phyloP scores from a whole-genome alignment of 2,888 invertebrate genomes.

The Augochlorella aurata region DNA sequence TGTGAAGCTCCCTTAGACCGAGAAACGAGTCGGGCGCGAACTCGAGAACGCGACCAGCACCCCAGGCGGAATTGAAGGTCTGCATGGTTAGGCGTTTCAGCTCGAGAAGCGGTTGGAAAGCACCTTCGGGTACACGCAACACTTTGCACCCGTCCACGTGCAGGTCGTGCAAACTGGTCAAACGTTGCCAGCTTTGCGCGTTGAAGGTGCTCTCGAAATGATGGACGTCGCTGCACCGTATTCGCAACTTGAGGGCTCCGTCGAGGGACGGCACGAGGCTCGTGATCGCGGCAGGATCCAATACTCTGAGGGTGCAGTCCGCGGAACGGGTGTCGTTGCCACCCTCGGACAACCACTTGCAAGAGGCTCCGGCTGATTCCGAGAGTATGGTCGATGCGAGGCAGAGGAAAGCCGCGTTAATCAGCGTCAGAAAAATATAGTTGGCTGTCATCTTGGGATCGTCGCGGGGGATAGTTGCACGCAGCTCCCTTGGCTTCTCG shows the following conservation, averaged over 20 bases:
- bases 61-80: conserved; percentile 92
- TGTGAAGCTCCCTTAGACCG: conserved; percentile 90
- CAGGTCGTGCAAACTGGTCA: conserved; percentile 89
- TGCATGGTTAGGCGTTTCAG: conserved; percentile 90
- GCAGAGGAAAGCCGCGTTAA: conserved; percentile 53
- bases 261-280: conserved; percentile 84
- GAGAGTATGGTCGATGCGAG: conserved; percentile 53
- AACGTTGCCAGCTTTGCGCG: conserved; percentile 87
- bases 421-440: conserved; percentile 47
- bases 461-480: conserved; percentile 29
- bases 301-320: conserved; percentile 83
- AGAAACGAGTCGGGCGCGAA: conserved; percentile 88
- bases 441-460: conserved; percentile 51
- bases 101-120: conserved; percentile 91
- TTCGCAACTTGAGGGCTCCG: conserved; percentile 87
- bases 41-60: conserved; percentile 88
- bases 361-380: conserved; percentile 77
- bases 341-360: conserved; percentile 84
- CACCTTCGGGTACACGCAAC: conserved; percentile 88
- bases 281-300: conserved; percentile 82
- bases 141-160: conserved; percentile 91
- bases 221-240: conserved; percentile 90
- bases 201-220: conserved; percentile 90
- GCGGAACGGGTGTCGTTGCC: conserved; percentile 83
- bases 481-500: neutral